A percentile compares a stretch with the other conserved stretches of the same genome.
These are phyloP conservation scores for Chromobotia macracanthus DNA, from an alignment of 2,797 vertebrate genomes.

Conservation along the genomic window DNA sequence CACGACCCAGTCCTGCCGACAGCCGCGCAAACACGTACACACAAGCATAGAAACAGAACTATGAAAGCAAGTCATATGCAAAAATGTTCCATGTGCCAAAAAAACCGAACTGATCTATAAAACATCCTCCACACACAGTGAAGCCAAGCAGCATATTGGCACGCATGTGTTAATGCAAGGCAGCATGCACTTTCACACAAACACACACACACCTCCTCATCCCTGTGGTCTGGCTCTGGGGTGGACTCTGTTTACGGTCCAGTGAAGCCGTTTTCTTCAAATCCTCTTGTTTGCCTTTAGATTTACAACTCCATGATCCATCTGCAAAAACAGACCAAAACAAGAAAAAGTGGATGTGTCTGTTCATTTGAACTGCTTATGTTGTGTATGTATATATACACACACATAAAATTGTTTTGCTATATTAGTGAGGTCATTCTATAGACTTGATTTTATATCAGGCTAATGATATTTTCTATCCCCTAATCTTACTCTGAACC, in stretches of 20 bases:
- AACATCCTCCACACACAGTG: slow-evolving; percentile 29
- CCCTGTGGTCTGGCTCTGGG: slow-evolving; percentile 67
- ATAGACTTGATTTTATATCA: no score
- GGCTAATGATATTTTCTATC: no score
- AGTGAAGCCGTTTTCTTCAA: slow-evolving; percentile 79
- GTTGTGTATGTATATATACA: background rate
- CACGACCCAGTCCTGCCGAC: slow-evolving; percentile 82
- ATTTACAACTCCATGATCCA: slow-evolving; percentile 72
- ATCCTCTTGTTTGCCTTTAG: slow-evolving; percentile 72
- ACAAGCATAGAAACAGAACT: slow-evolving; percentile 17
- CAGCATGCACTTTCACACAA: slow-evolving; percentile 25
- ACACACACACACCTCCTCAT: slow-evolving; percentile 80
- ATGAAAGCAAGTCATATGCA: slow-evolving; percentile 49
- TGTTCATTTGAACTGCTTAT: background rate
- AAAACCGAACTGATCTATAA: slow-evolving; percentile 27
- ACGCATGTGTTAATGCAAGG: slow-evolving; percentile 26
- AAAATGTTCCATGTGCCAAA: slow-evolving; percentile 15
- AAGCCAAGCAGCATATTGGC: slow-evolving; percentile 34
- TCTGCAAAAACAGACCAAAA: slow-evolving; percentile 68
- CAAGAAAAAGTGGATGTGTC: background rate
- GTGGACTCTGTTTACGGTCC: slow-evolving; percentile 76
- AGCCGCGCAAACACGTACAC: slow-evolving; percentile 32
- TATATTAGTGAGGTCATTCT: no score
- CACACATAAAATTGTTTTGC: no score
- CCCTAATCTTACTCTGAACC: no score